Evolutionary conservation across 2,888 invertebrate species (phyloP), one percentile per base, ranked within the genome.

Genomic region (Tortricodes alternella): DNA sequence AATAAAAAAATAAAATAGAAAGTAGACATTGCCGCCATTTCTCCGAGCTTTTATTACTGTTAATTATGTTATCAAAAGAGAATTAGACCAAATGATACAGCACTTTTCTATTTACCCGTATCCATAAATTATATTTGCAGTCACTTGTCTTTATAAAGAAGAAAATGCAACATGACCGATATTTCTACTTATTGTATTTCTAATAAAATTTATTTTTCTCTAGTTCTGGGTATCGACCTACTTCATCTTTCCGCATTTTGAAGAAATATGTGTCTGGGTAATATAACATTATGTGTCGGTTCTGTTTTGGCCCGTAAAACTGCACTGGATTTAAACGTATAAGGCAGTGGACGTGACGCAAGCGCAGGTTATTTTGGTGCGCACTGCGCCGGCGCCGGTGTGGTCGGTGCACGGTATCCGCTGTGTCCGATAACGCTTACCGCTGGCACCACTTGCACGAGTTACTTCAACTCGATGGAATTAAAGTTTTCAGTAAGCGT

Each of bases 291-390:
- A 39, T 16, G 7, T 32, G 18, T 13, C 27, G 46, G 34, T 34
- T 53, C 53, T 48, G 53, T 53, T 39, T 27, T 48, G 34, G 34
- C 41, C 53, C 48, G 34, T 48, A 48, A 53, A 41, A 53, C 53
- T 34, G 53, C 53, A 53, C 34, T 24, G 41, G 27, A 46, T 46
- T 24, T 24, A 41, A 48, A 53, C 48, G 34, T 41, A 53, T 41
- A 53, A 53, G 53, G 46, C 41, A 6, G 39, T 35, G 34, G 46
- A 46, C 46, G 53, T 46, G 53, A 48, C 18, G 53, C 53, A 53
- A 48, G 32, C 48, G 41, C 48, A 18, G 34, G 46, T 34, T 48
- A 53, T 46, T 53, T 53, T 34, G n/a, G n/a, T n/a, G n/a, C n/a
- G n/a, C n/a, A 27, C 32, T 48, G 53, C 39, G 39, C 16, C 19